Conservation (phyloP, 2,888 invertebrate species). For the Hecatera dysodea region DNA sequence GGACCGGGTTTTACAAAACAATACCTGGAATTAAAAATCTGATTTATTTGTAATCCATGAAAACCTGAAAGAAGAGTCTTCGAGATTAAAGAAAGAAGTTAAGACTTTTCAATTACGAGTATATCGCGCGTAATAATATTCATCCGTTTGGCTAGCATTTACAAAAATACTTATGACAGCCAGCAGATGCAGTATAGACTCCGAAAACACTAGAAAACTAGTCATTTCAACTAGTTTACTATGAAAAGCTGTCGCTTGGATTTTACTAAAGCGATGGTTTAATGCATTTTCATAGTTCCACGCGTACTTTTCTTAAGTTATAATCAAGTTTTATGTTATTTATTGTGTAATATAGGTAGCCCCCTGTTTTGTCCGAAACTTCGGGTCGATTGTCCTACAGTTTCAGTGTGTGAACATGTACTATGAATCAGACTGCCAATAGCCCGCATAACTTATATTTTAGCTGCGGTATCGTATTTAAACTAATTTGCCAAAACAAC, state of each 20-base stretch:
- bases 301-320: slow-evolving; percentile 70
- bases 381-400: slow-evolving; percentile 17
- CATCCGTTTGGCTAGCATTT: slow-evolving; percentile 41
- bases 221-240: slow-evolving; percentile 48
- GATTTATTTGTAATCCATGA: slow-evolving; percentile 3
- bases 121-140: background rate
- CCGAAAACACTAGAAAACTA: slow-evolving; percentile 31
- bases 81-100: background rate
- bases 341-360: slow-evolving; percentile 60
- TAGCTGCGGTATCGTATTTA: slow-evolving; percentile 48
- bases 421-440: slow-evolving; percentile 19
- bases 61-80: background rate
- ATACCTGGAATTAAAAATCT: slow-evolving; percentile 4
- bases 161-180: slow-evolving; percentile 33
- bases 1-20: slow-evolving; percentile 32
- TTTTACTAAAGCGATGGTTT: slow-evolving; percentile 29
- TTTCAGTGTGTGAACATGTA: slow-evolving; percentile 12
- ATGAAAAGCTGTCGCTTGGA: slow-evolving; percentile 25
- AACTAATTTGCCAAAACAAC: slow-evolving; percentile 16
- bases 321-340: slow-evolving; percentile 67
- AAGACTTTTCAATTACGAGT: background rate
- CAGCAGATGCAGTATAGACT: background rate
- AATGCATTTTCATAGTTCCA: slow-evolving; percentile 72
- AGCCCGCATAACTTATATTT: slow-evolving; percentile 22
- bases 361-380: slow-evolving; percentile 41